These are phyloP conservation scores for Andrena flavipes DNA, from an alignment of 2,888 invertebrate species.

Conservation along the genomic window DNA sequence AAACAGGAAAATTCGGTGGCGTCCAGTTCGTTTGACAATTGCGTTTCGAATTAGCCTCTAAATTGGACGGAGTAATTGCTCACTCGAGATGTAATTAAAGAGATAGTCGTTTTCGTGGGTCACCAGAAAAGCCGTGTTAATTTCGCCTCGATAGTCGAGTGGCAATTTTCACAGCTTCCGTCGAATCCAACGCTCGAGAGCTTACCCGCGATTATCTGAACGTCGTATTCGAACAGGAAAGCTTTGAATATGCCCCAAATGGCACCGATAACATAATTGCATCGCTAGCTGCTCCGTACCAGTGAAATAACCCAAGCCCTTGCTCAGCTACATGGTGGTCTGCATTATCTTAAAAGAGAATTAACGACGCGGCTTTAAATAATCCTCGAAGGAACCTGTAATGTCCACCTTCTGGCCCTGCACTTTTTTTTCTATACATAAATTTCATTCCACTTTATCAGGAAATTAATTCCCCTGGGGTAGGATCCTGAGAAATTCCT, in stretches of 20 bases:
- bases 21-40: constrained; percentile 69
- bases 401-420: too few species aligned
- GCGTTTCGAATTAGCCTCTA: constrained; percentile 64
- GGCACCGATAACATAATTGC: too few species aligned
- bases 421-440: neutral
- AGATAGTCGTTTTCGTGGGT: constrained; percentile 70
- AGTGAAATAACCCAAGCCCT: neutral
- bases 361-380: neutral
- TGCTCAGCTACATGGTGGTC: neutral
- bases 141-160: constrained; percentile 58
- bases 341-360: neutral
- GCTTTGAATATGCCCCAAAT: neutral
- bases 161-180: constrained; percentile 46
- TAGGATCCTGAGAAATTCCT: neutral
- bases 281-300: neutral
- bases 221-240: neutral
- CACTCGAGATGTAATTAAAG: constrained; percentile 70
- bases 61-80: constrained; percentile 68
- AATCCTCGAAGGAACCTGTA: neutral
- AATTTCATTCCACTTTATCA: constrained; percentile 4
- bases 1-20: constrained; percentile 47
- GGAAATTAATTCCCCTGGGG: neutral
- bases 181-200: constrained; percentile 1
- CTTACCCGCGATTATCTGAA: constrained; percentile 2
- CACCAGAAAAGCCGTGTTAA: constrained; percentile 64